These are phyloP conservation scores for Sinohyriopsis cumingii DNA, from an alignment of 2,888 invertebrate species.

Conservation along the genomic window DNA sequence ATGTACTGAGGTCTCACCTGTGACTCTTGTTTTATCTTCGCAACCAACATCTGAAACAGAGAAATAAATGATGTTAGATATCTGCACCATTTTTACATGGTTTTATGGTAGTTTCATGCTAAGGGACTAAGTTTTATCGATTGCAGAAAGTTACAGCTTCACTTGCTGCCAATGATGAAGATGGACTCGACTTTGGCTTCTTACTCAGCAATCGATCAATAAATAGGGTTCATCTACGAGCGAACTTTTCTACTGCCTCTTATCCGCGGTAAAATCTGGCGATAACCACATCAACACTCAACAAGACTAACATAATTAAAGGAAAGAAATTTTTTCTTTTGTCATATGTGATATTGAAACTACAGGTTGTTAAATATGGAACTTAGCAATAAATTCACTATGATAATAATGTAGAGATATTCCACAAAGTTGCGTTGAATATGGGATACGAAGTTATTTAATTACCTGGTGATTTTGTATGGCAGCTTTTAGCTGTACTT, in stretches of 20 bases:
- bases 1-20: conserved; percentile 49
- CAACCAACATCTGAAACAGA: conserved; percentile 61
- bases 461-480: conserved; percentile 70
- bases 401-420: no score
- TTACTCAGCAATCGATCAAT: no score
- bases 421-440: conserved; percentile 30
- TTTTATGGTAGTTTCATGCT: conserved; percentile 3
- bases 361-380: no score
- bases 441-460: conserved; percentile 15
- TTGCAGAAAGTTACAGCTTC: conserved; percentile 2
- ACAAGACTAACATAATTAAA: no score
- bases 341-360: no score
- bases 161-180: background rate
- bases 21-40: conserved; percentile 62
- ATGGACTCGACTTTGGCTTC: background rate
- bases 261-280: no score
- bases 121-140: conserved; percentile 6
- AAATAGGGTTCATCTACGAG: no score
- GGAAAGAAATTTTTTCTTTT: no score
- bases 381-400: no score
- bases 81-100: background rate
- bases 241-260: no score
- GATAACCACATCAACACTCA: no score
- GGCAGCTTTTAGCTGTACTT: conserved; percentile 65
- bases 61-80: conserved; percentile 5